These are phyloP conservation scores for Diabrotica virgifera DNA, from an alignment of 1,140 invertebrate species.

Conservation along the genomic window DNA sequence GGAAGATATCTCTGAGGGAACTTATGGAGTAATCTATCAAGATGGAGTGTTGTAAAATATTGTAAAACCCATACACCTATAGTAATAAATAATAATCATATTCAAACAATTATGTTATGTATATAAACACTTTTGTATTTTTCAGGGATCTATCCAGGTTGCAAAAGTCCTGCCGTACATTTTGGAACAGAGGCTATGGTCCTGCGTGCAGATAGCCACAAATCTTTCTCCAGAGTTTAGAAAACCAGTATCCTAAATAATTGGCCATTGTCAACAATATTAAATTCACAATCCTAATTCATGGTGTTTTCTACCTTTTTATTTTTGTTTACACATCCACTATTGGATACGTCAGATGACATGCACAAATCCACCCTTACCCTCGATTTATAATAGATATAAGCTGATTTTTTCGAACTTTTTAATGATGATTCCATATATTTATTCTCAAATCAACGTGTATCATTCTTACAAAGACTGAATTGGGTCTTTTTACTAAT, in stretches of 20 bases:
- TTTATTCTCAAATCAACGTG: too few species aligned
- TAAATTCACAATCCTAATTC: too few species aligned
- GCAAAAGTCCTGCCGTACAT: constrained; percentile 46
- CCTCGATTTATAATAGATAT: too few species aligned
- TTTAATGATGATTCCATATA: too few species aligned
- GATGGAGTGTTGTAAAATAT: neutral
- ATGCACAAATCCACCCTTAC: too few species aligned
- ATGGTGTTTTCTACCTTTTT: too few species aligned
- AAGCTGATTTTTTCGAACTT: too few species aligned
- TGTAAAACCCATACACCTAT: neutral
- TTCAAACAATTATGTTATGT: neutral
- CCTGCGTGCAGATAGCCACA: constrained; percentile 39
- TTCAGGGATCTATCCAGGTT: constrained; percentile 48
- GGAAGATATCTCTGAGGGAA: neutral
- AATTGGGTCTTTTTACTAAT: too few species aligned
- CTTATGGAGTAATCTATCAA: neutral
- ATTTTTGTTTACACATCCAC: too few species aligned
- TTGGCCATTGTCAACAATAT: too few species aligned
- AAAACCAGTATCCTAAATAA: constrained; percentile 37
- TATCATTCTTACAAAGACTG: too few species aligned
- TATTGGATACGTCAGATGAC: too few species aligned
- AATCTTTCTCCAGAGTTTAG: constrained; percentile 33
- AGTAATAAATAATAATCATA: neutral
- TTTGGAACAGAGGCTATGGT: constrained; percentile 41
- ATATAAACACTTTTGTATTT: constrained; percentile 23